Evolutionary conservation across 2,888 invertebrate species (phyloP).

Genomic region (Brachycybe producta): DNA sequence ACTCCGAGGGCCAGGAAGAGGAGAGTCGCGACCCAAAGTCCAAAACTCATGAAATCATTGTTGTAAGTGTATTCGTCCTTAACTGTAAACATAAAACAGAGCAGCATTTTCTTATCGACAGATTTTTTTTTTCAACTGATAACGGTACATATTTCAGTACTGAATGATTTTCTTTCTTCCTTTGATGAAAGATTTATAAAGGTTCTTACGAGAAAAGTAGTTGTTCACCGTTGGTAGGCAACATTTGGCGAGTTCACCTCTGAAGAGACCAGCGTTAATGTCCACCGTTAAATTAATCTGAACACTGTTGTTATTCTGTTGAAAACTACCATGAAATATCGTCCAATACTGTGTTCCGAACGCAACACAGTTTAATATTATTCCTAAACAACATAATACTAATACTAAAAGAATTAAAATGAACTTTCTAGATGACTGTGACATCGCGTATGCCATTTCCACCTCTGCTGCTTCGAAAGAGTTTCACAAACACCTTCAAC

Average conservation of each 20-base stretch:
- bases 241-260: too few relatives aligned
- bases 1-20: conserved; percentile 54
- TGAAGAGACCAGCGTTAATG: conserved; percentile 1
- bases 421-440: background rate
- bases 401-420: conserved; percentile 1
- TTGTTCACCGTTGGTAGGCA: too few relatives aligned
- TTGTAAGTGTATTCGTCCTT: background rate
- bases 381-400: conserved; percentile 4
- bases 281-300: background rate
- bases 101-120: background rate
- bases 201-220: too few relatives aligned
- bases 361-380: conserved; percentile 5
- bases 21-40: conserved; percentile 63
- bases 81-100: background rate
- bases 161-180: background rate
- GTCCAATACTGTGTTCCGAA: conserved; percentile 13
- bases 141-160: background rate
- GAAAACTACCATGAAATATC: background rate
- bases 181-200: too few relatives aligned
- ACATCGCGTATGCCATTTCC: too few relatives aligned
- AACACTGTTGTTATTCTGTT: background rate
- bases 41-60: conserved; percentile 42
- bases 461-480: too few relatives aligned
- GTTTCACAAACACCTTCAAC: too few relatives aligned
- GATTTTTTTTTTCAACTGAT: background rate